Conservation (phyloP, 2,888 invertebrate genomes). For the Sesamia inferens region DNA sequence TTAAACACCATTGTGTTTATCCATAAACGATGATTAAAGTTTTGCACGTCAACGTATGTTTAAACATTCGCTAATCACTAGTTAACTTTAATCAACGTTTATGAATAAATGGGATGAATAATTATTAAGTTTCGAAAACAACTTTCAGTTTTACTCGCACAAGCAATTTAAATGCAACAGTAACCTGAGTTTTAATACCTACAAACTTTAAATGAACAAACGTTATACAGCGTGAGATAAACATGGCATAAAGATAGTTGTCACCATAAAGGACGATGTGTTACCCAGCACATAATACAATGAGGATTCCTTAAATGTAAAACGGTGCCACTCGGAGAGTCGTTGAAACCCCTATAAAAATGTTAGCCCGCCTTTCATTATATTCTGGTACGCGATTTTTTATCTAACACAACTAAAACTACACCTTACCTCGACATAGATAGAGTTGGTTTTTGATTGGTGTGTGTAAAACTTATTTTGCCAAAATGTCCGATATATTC, state of each 20-base stretch:
- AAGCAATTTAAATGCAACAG: constrained; percentile 1
- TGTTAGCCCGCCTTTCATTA: constrained; percentile 88
- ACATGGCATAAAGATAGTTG: constrained; percentile 78
- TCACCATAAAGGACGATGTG: constrained; percentile 82
- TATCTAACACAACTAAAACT: constrained; percentile 63
- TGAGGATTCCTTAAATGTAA: constrained; percentile 88
- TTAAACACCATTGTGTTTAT: too few species aligned
- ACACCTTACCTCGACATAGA: constrained; percentile 63
- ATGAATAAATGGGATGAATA: too few species aligned
- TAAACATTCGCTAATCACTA: too few species aligned
- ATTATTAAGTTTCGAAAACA: not conserved
- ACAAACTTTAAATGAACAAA: constrained; percentile 46
- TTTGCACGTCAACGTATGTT: too few species aligned
- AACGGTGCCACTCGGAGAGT: constrained; percentile 83
- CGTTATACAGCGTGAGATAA: constrained; percentile 49
- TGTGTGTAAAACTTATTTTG: constrained; percentile 72
- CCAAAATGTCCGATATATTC: constrained; percentile 79
- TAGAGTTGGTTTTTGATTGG: constrained; percentile 58
- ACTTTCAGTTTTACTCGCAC: not conserved
- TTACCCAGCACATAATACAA: constrained; percentile 86
- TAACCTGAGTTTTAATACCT: constrained; percentile 24
- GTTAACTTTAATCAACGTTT: too few species aligned
- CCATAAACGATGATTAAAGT: too few species aligned
- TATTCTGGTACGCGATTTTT: constrained; percentile 79
- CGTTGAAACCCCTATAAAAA: constrained; percentile 89